Base-by-base conservation (phyloP, 1,140 invertebrate genomes). In the Pseudomyrmex dendroicus region DNA sequence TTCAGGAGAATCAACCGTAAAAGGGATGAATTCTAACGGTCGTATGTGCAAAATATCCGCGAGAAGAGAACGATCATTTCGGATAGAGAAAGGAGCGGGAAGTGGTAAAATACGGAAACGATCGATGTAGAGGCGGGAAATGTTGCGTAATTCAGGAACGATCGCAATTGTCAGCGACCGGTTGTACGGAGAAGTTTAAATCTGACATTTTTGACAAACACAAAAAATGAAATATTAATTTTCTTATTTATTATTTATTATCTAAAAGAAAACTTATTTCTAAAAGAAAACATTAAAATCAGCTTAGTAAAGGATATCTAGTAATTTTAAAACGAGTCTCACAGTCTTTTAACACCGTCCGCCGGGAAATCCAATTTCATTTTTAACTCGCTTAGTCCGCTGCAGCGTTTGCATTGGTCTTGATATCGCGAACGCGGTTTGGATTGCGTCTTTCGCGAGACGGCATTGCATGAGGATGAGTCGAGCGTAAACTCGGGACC, bases 281-380 rank as follows among this genome's bases (percentile, higher is more conserved):
- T 7, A 4, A 17, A 61, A 70, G 50, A 54, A 2, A 35, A 25
- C n/a, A 44, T n/a, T 10, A 22, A 5, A 20, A 17, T 25, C 17
- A 78, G 2, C 7, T 12, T 13, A 56, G 9, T 10, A 56, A 7
- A 68, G 17, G 0, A 35, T 35, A 74, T 13, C 67, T 15, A 20
- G 50, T 35, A 12, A 63, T 63, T 76, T 35, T 4, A 52, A 9
- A 52, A 46, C 20, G 15, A 12, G 15, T 20, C 5, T 5, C 54
- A 59, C 22, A 68, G 44, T 50, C 66, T 70, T 20, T 78, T 78
- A 59, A 78, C 20, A 44, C 48, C 46, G 52, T 76, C 64, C 66
- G 52, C n/a, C 50, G 68, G 73, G 52, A 87, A 88, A 88, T 88
- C 83, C 83, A 88, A 88, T 88, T 88, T 85, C 15, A 54, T 56